Conservation (phyloP, 2,888 invertebrate species). For the Heliconius charithonia region DNA sequence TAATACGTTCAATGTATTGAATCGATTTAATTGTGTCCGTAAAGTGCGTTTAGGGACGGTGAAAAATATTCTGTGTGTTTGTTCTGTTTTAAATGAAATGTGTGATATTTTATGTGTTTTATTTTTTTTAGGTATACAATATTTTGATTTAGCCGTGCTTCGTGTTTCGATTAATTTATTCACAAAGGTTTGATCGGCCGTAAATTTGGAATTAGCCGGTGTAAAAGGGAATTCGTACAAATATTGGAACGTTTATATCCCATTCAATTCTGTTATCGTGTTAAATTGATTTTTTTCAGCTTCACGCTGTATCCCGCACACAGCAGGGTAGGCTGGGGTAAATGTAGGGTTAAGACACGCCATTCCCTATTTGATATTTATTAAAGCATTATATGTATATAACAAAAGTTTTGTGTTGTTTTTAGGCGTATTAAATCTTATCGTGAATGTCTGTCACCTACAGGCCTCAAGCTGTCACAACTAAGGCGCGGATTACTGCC, state of each 20-base stretch:
- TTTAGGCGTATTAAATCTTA: slow-evolving; percentile 15
- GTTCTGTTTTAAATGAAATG: slow-evolving; percentile 5
- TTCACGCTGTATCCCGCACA: no score
- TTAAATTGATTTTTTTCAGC: neutral
- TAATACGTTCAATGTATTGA: slow-evolving; percentile 15
- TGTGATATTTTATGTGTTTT: neutral
- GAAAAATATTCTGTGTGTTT: neutral
- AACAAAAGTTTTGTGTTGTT: slow-evolving; percentile 9
- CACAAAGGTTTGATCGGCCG: slow-evolving; percentile 9
- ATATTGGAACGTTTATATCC: slow-evolving; percentile 11
- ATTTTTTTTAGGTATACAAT: neutral
- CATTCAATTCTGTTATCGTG: neutral
- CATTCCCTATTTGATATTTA: neutral
- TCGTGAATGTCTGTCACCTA: slow-evolving; percentile 16
- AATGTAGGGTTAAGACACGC: no score
- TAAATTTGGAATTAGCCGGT: slow-evolving; percentile 12
- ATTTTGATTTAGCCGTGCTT: slow-evolving; percentile 10
- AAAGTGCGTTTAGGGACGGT: neutral
- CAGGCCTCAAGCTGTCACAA: slow-evolving; percentile 18
- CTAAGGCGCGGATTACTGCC: slow-evolving; percentile 22
- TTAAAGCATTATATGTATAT: neutral
- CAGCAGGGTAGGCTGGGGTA: no score
- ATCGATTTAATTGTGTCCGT: slow-evolving; percentile 2
- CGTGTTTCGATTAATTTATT: slow-evolving; percentile 19
- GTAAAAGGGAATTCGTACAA: slow-evolving; percentile 8